phyloP scores from a whole-genome alignment of 2,888 invertebrate species.

The Eupithecia pulchellata region DNA sequence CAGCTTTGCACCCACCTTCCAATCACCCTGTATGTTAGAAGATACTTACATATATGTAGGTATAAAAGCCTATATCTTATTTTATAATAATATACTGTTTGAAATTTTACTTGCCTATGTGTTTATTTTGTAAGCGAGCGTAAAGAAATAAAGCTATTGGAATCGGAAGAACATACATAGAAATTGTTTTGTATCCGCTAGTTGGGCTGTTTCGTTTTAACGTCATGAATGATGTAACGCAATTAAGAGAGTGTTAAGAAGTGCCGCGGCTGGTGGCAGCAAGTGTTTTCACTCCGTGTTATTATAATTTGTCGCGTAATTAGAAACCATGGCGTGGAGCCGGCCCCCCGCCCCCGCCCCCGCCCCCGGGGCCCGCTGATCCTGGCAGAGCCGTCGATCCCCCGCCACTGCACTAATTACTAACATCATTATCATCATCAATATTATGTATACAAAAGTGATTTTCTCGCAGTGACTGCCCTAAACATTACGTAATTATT shows the following conservation, averaged over 20 bases:
- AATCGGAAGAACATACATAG: too few relatives aligned
- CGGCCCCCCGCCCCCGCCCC: background rate
- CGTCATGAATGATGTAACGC: background rate
- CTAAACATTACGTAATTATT: background rate
- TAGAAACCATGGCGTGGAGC: background rate
- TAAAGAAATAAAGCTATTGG: too few relatives aligned
- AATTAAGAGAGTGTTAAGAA: background rate
- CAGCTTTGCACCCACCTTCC: too few relatives aligned
- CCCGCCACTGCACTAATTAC: constrained; percentile 18
- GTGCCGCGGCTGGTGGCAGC: constrained; percentile 3
- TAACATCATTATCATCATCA: background rate
- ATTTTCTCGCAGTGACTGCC: background rate
- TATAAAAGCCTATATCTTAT: too few relatives aligned
- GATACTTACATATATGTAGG: too few relatives aligned
- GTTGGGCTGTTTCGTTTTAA: background rate
- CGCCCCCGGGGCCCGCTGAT: constrained; percentile 7
- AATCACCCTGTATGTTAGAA: too few relatives aligned
- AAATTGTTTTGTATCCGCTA: background rate
- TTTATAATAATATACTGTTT: too few relatives aligned
- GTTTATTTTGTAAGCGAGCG: too few relatives aligned
- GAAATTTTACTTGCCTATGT: too few relatives aligned
- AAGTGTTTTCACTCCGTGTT: constrained; percentile 15
- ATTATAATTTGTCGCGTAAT: constrained; percentile 13
- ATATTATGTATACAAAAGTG: too few relatives aligned
- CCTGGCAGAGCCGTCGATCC: constrained; percentile 1